Conservation (phyloP, 2,797 vertebrate species). For the Bufotes viridis region DNA sequence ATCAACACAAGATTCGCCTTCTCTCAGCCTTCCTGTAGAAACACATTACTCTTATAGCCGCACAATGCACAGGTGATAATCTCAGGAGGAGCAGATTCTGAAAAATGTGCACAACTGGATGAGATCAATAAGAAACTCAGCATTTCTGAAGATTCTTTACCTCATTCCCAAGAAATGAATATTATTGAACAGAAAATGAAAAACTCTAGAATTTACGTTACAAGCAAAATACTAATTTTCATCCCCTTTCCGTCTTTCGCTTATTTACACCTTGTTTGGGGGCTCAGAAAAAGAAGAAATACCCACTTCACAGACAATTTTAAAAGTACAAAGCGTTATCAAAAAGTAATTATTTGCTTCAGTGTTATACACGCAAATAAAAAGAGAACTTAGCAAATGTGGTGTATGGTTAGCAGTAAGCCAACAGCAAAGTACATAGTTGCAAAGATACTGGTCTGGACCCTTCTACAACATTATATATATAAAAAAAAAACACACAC, state of each 20-base stretch:
- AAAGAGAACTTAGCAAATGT: no score
- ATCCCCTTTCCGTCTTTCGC: not conserved
- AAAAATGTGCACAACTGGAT: slow-evolving; percentile 70
- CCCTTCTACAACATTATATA: no score
- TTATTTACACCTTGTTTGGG: not conserved
- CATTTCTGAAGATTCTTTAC: slow-evolving; percentile 53
- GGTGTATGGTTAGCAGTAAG: no score
- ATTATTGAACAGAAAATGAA: not conserved
- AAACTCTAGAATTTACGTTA: not conserved
- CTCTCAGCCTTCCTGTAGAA: slow-evolving; percentile 63
- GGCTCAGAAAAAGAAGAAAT: not conserved
- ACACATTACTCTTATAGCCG: slow-evolving; percentile 43
- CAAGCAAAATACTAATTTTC: not conserved
- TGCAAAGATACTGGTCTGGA: no score
- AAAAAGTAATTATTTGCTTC: no score
- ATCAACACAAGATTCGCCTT: slow-evolving; percentile 76
- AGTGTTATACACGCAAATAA: no score
- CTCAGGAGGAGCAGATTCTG: slow-evolving; percentile 67
- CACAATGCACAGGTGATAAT: slow-evolving; percentile 47
- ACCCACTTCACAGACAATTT: no score
- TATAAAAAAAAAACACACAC: no score
- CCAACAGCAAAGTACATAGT: no score
- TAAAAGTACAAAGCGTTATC: no score
- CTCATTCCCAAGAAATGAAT: slow-evolving; percentile 14
- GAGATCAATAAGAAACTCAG: slow-evolving; percentile 71